Conservation (phyloP, 2,797 vertebrate species). For the Rhincodon typus region DNA sequence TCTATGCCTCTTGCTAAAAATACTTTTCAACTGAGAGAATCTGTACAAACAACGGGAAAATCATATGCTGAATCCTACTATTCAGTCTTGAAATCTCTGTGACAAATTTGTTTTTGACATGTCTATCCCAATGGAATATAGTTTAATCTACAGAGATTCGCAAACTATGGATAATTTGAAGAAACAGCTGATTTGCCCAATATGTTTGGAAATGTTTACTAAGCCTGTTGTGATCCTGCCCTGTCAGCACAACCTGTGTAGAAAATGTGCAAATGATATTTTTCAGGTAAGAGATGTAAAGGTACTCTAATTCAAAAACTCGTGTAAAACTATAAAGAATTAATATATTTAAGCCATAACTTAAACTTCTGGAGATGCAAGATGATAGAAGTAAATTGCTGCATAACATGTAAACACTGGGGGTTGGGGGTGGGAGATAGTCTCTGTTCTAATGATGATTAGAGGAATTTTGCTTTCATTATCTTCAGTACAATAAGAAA, state of each 20-base stretch:
- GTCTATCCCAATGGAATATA: conserved; percentile 58
- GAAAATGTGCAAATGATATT: conserved; percentile 67
- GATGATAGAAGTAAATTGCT: not conserved
- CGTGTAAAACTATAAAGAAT: conserved; percentile 43
- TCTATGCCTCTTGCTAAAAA: not conserved
- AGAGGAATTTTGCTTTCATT: not conserved
- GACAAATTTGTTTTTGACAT: conserved; percentile 42
- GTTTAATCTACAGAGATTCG: conserved; percentile 48
- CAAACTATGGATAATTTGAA: conserved; percentile 53
- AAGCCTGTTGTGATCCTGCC: conserved; percentile 55
- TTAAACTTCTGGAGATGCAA: not conserved
- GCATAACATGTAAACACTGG: not conserved
- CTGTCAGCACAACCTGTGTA: conserved; percentile 57
- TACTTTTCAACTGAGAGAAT: not conserved
- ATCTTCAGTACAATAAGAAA: not conserved
- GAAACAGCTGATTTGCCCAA: conserved; percentile 65
- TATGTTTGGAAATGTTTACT: conserved; percentile 53
- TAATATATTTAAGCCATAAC: not conserved
- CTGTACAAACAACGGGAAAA: not conserved
- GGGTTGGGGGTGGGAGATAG: not conserved
- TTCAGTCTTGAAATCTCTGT: not conserved
- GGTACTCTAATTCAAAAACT: conserved; percentile 4
- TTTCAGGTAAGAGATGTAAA: conserved; percentile 54
- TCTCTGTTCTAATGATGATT: not conserved
- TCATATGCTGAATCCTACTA: not conserved